Base-by-base conservation (phyloP, 23 tunicate species). In the Phallusia fumigata region DNA sequence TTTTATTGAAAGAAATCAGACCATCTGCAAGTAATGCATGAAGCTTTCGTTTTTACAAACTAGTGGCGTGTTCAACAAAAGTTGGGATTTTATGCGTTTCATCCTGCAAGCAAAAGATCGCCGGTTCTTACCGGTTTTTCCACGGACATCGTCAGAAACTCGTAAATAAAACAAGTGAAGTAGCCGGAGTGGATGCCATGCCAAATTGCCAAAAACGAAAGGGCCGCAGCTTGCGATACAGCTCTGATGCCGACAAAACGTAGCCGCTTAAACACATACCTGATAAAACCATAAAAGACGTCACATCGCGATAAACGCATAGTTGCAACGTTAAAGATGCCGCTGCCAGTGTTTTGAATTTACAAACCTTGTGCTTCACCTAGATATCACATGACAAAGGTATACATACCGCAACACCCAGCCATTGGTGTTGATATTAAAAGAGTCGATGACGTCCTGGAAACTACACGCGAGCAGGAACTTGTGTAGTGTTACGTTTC, bases 181-280 rank as follows among this genome's bases (percentile, higher is more conserved):
- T 95, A 95, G 31, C 93, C 96, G 36, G 75, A 92, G 82, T 95
- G 99, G 33, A 88, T 75, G 19, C 99, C 99, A 76, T 95, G 99
- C 99, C 99, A 95, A 16, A 95, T 73, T 18, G 99, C 99, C 33
- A 95, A 86, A 44, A 95, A 95, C 26, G 50, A 21, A 28, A 95
- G 76, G 18, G 93, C 74, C 2, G 90, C 28, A 19, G 79, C 64
- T 3, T 95, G 96, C 21, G 99, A 95, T 18, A 88, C 84, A n/a
- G 80, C 35, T 47, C 81, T 53, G 53, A 85, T 82, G 13, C 99
- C 99, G 11, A 90, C 31, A 69, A 88, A 95, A 18, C 89, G 87
- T 36, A 92, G 52, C 18, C 99, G 86, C 81, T 95, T 95, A 89
- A 87, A 95, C 0, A 95, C 91, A 64, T 95, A 95, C n/a, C 99